Percentiles rank a stretch among this genome's conserved stretches.
phyloP scores from a whole-genome alignment of 1,140 invertebrate species.

The Neodiprion fabricii region DNA sequence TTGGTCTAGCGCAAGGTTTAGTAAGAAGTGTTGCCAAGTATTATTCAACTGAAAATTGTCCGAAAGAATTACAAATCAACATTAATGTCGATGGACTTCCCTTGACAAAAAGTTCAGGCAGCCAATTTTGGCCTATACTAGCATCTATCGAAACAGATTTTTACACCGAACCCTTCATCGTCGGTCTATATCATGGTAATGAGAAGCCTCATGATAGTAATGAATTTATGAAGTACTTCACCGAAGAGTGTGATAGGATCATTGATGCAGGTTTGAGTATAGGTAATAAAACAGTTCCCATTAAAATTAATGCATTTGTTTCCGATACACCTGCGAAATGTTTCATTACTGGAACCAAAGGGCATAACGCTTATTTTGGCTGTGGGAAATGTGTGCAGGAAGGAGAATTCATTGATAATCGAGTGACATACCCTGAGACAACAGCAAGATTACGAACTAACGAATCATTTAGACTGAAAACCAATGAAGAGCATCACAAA shows the following conservation, averaged over 20 bases:
- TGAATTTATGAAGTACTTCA: conserved; percentile 27
- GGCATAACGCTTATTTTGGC: conserved; percentile 19
- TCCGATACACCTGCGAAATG: conserved; percentile 21
- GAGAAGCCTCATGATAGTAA: conserved; percentile 29
- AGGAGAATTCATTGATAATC: conserved; percentile 12
- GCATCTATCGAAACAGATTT: conserved; percentile 24
- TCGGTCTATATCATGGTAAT: conserved; percentile 25
- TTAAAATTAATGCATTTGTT: conserved; percentile 17
- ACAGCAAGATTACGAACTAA: conserved; percentile 21
- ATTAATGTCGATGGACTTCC: conserved; percentile 28
- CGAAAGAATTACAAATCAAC: conserved; percentile 12
- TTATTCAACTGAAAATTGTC: conserved; percentile 12
- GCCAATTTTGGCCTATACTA: conserved; percentile 32
- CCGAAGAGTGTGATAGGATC: conserved; percentile 13
- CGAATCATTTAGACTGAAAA: conserved; percentile 25
- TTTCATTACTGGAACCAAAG: conserved; percentile 14
- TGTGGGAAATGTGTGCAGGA: conserved; percentile 31
- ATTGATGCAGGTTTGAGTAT: not conserved
- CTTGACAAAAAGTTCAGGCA: conserved; percentile 22
- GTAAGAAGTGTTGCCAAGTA: conserved; percentile 15
- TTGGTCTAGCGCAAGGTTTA: conserved; percentile 16
- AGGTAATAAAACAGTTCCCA: not conserved
- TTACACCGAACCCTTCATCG: conserved; percentile 30
- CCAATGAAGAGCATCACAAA: conserved; percentile 22
- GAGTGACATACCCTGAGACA: conserved; percentile 23